Evolutionary conservation across 2,888 invertebrate genomes (phyloP), one percentile per base, ranked within the genome.

Genomic region (Heliconius ismenius): DNA sequence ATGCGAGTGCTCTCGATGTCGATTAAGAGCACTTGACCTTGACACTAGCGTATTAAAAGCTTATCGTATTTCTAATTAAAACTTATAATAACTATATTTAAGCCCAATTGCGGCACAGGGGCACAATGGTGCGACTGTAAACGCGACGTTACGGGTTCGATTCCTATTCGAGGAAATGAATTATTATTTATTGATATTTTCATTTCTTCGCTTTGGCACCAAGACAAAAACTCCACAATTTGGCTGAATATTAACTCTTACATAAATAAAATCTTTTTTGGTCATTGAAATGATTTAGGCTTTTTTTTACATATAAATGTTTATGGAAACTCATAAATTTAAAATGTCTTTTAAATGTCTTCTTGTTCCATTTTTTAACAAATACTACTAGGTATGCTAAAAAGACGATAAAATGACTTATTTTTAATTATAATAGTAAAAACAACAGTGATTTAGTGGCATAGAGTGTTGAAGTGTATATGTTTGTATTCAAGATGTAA

Each of bases 401-500:
- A 24, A 75, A 62, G 1, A 43, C n/a, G 28, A 24, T 18, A 70
- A 32, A 58, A 70, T 70, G 58, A 58, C 9, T 58, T 32, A 24
- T 36, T 70, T 13, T 24, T 0, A 58, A 32, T n/a, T 3, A 13
- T 36, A 15, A 15, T 60, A n/a, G 4, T 26, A 60, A 32, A 39
- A 15, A 39, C 39, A 36, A 24, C 9, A 73, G 73, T 76, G 73
- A 49, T 58, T 21, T 4, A 39, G 74, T 74, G 62, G 43, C 49
- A 62, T 69, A 76, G 43, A 18, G 73, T 70, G 73, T 77, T 64
- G 4, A 70, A 70, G 67, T 63, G 69, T 43, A 67, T 69, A 76
- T 28, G 32, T 49, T 60, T 60, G 63, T 75, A 65, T 69, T 70
- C 84, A 87, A 82, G 79, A 91, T 90, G 91, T 89, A 88, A 91